Base-by-base conservation (phyloP, 2,888 invertebrate species). In the Synergus laeviventris region DNA sequence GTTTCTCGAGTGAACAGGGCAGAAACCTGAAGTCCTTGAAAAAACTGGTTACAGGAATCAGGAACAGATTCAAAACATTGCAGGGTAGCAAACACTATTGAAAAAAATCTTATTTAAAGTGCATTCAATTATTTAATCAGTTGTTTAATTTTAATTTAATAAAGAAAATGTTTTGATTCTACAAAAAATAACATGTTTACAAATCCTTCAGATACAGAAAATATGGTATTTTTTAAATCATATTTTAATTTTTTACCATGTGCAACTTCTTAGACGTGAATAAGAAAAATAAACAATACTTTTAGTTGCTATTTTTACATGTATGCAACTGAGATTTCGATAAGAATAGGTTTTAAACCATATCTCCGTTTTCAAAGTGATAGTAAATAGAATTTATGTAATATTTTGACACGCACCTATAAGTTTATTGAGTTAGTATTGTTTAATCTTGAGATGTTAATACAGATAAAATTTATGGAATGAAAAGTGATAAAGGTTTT, bases 41-140 rank as follows among this genome's bases (percentile, higher is more conserved):
- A 66, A 66, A 66, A 45, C 45, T 24, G 66, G 45, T 24, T 62
- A 5, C 66, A 66, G 45, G 45, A 31, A 16, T 66, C 16, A 8
- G 1, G 45, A 14, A 66, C 66, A 45, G 21, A 42, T 66, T 45
- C 16, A 42, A 66, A 66, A 45, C 14, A 45, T 45, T 45, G 0
- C 21, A 49, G 3, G 5, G 16, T 16, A 9, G 8, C 49, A 49
- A 49, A n/a, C 9, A 18, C 31, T 2, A 9, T n/a, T 2, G n/a
- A 9, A 8, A 49, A 9, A 49, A 49, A 49, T 18, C 9, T n/a
- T 1, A 1, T 4, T 1, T 9, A 49, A 49, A n/a, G 8, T 9
- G 49, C 8, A n/a, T 2, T 18, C 9, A 8, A 7, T 8, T 49
- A 8, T 31, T 31, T 31, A 31, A 31, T 31, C 7, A 31, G 31